phyloP scores from a whole-genome alignment of 1,140 invertebrate species.

The Scylla paramamosain region DNA sequence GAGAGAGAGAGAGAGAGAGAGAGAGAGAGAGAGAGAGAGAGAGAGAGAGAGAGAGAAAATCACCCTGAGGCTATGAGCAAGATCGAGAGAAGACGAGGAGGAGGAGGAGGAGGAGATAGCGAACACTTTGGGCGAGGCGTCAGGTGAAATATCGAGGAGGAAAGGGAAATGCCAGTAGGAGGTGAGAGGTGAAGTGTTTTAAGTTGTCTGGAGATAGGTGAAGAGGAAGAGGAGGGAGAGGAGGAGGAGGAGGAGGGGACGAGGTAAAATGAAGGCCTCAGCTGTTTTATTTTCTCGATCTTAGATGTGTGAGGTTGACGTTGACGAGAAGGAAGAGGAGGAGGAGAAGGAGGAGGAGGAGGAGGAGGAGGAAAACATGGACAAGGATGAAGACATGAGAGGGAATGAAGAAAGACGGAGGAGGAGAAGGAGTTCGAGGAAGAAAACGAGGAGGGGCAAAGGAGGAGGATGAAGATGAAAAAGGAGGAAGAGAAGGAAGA shows the following conservation, averaged over 20 bases:
- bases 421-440: too few species aligned
- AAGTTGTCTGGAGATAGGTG: neutral
- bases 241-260: neutral
- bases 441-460: too few species aligned
- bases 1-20: too few species aligned
- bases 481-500: too few species aligned
- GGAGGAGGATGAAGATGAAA: too few species aligned
- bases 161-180: slow-evolving; percentile 5
- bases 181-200: neutral
- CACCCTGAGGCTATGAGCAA: neutral
- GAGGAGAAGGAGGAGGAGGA: neutral
- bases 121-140: neutral
- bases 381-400: too few species aligned
- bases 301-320: neutral
- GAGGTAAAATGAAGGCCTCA: neutral
- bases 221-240: neutral
- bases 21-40: too few species aligned
- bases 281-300: neutral
- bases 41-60: neutral
- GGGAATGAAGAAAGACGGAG: too few species aligned
- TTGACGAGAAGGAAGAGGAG: neutral
- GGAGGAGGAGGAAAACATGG: neutral
- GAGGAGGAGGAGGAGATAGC: neutral
- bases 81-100: neutral
- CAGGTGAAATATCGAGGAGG: neutral